Conservation (phyloP, 2,888 invertebrate genomes). For the Cerastoderma edule region DNA sequence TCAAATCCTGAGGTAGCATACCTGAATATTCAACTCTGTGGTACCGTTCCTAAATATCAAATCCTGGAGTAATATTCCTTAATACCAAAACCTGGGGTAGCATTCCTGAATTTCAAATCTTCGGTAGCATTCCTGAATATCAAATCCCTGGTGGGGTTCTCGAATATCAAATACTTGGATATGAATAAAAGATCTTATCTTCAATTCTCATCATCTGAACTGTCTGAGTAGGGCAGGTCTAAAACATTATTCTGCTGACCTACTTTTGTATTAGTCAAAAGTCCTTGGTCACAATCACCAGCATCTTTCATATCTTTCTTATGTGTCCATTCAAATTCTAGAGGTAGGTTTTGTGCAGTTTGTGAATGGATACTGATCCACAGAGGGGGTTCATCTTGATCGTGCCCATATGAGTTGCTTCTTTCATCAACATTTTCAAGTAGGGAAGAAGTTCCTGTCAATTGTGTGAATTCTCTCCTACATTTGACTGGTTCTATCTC, state of each 20-base stretch:
- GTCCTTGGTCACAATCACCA: not conserved
- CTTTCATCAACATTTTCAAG: too few species aligned
- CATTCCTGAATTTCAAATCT: too few species aligned
- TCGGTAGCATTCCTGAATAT: too few species aligned
- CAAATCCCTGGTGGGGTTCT: too few species aligned
- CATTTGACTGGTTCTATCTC: not conserved
- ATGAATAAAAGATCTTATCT: not conserved
- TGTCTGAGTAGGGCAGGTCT: conserved; percentile 64
- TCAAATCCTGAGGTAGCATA: too few species aligned
- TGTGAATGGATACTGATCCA: not conserved
- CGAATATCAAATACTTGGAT: too few species aligned
- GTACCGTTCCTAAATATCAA: too few species aligned
- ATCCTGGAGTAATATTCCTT: too few species aligned
- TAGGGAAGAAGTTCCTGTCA: not conserved
- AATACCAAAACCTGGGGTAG: too few species aligned
- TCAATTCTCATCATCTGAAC: conserved; percentile 50
- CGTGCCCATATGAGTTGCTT: not conserved
- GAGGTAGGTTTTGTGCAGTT: not conserved
- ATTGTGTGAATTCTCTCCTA: not conserved
- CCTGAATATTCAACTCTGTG: too few species aligned
- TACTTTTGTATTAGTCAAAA: too few species aligned
- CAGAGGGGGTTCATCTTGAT: not conserved
- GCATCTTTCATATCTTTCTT: not conserved
- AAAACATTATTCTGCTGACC: conserved; percentile 14
- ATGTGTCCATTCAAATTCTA: not conserved